Percentiles rank a stretch among this genome's conserved stretches.
Conservation (phyloP, 2,888 invertebrate genomes). For the Brachyptera risi region DNA sequence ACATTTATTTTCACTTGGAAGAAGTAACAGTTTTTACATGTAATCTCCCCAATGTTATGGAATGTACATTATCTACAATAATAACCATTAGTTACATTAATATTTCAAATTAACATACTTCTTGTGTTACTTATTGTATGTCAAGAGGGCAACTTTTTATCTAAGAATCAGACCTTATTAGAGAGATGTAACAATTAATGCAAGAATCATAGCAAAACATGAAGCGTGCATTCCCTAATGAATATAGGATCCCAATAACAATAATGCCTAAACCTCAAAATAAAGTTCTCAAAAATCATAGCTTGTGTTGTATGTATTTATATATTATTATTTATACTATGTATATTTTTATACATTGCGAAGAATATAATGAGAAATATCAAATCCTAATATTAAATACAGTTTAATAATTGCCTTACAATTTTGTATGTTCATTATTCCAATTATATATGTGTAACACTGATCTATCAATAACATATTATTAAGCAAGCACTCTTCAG, state of each 20-base stretch:
- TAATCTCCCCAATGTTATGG: too few species aligned
- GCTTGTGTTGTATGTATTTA: slow-evolving; percentile 24
- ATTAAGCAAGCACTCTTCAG: slow-evolving; percentile 26
- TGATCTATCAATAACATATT: slow-evolving; percentile 14
- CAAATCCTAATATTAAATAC: slow-evolving; percentile 24
- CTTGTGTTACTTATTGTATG: too few species aligned
- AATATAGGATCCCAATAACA: slow-evolving; percentile 7
- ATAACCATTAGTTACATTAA: too few species aligned
- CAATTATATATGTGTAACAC: neutral
- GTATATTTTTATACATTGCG: slow-evolving; percentile 17
- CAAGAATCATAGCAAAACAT: too few species aligned
- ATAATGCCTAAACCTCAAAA: slow-evolving; percentile 16
- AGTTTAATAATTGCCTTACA: slow-evolving; percentile 16
- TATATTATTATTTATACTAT: slow-evolving; percentile 27
- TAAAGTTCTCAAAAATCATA: slow-evolving; percentile 23
- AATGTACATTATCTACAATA: too few species aligned
- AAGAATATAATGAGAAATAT: slow-evolving; percentile 29
- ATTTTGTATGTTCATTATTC: slow-evolving; percentile 4
- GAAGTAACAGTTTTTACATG: too few species aligned
- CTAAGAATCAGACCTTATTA: too few species aligned
- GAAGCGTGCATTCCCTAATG: slow-evolving; percentile 23
- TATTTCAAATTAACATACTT: too few species aligned
- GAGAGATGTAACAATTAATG: too few species aligned
- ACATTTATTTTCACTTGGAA: too few species aligned
- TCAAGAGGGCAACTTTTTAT: too few species aligned